Evolutionary conservation across 2,797 vertebrate species (phyloP), one percentile per base, ranked within the genome.

Genomic region (Cygnus olor): DNA sequence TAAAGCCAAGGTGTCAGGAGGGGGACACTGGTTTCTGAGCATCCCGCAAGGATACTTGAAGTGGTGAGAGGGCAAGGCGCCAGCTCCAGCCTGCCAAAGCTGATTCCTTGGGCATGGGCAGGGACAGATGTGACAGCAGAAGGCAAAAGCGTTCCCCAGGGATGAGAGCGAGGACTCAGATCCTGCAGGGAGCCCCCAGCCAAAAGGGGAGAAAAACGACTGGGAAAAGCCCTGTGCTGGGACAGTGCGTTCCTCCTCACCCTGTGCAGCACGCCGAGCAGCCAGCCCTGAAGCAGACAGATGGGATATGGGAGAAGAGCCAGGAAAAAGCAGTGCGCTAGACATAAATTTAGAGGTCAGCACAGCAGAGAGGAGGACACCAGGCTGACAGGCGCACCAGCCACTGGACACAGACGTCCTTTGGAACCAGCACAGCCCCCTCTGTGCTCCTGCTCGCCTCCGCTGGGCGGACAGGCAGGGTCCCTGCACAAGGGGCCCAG

Each of bases 261-360:
- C 58, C 7, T 38, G 56, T 72, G 73, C 61, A 70, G 78, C 4
- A 3, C 0, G 4, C 64, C 6, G 51, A 89, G 80, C 85, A 72
- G 69, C 63, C 91, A 28, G 77, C 80, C 76, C 77, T 0, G 0
- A 51, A 45, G 60, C 0, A 3, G 72, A 85, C 80, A 89, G 96
- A 88, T 88, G 88, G 88, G 88, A 53, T 11, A 5, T 2, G 70
- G 91, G 90, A 85, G 66, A 56, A 25, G 42, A 87, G 93, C 91
- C 93, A 94, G 83, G 93, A 89, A 81, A 93, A 90, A 90, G 69
- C 73, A 80, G 51, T 13, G 89, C 72, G 40, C 18, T 77, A 25
- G 76, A 34, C 79, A 58, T 12, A 28, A 88, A 40, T 25, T 9
- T 60, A 84, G 95, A 90, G 83, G 86, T 81, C 88, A 86, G 80